Conservation (phyloP, 2,888 invertebrate genomes). For the Balanococcus diminutus region DNA sequence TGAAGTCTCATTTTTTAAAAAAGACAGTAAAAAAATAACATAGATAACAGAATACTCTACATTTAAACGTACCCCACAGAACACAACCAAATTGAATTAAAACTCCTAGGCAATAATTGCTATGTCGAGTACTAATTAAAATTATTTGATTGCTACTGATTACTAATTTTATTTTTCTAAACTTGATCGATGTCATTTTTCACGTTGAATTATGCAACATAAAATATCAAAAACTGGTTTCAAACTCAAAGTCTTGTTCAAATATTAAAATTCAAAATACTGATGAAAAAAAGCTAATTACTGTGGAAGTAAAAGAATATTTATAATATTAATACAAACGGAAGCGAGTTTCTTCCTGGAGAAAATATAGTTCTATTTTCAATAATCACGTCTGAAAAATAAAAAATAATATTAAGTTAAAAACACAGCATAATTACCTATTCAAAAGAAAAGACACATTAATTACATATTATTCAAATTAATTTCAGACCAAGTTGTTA, state of each 20-base stretch:
- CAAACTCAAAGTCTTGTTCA: no score
- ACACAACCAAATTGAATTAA: background rate
- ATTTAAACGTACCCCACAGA: background rate
- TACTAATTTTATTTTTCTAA: background rate
- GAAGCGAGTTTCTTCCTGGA: background rate
- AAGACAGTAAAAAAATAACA: background rate
- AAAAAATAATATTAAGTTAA: background rate
- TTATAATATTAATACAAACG: background rate
- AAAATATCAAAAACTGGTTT: background rate
- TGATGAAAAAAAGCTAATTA: background rate
- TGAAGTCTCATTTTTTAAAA: background rate
- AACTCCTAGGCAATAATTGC: background rate
- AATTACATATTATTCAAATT: no score
- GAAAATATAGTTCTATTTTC: background rate
- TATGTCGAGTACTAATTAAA: background rate
- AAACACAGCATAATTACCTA: background rate
- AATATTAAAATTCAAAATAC: no score
- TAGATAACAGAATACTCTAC: background rate
- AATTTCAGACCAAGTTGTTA: slow-evolving; percentile 15
- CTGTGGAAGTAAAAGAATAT: background rate
- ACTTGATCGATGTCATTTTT: background rate
- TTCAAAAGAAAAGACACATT: background rate
- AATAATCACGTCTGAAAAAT: background rate
- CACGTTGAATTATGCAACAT: background rate
- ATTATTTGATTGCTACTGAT: background rate